Evolutionary conservation across 2,888 invertebrate species (phyloP).

Genomic region (Phania funesta): DNA sequence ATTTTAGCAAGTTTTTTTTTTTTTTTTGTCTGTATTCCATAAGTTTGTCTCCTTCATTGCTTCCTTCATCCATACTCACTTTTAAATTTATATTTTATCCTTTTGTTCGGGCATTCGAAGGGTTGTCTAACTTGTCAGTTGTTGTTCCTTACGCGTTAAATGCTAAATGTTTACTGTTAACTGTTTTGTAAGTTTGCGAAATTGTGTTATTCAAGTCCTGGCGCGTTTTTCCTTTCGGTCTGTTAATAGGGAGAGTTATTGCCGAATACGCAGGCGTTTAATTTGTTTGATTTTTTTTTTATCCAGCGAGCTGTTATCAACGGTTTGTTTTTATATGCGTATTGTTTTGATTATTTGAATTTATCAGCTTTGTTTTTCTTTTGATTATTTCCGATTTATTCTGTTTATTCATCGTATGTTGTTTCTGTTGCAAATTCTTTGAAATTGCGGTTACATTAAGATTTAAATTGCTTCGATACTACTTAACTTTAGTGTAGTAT

Average conservation of each 20-base stretch:
- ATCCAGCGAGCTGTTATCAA: constrained; percentile 16
- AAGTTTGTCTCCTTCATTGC: constrained; percentile 22
- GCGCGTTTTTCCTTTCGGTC: constrained; percentile 52
- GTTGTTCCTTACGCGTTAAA: constrained; percentile 55
- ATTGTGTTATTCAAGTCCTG: constrained; percentile 48
- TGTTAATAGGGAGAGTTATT: constrained; percentile 31
- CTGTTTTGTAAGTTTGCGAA: constrained; percentile 51
- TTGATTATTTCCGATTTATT: background rate
- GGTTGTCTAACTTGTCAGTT: constrained; percentile 39
- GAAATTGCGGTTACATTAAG: too few relatives aligned
- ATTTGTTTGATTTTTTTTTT: too few relatives aligned
- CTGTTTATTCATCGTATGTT: background rate
- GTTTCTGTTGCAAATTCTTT: too few relatives aligned
- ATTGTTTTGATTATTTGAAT: constrained; percentile 58
- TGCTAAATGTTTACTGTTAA: constrained; percentile 66
- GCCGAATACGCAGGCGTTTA: constrained; percentile 60
- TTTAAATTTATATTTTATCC: constrained; percentile 32
- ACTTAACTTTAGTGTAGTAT: too few relatives aligned
- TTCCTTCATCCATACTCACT: constrained; percentile 24
- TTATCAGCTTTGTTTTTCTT: constrained; percentile 32
- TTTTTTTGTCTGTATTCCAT: constrained; percentile 45
- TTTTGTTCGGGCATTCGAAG: constrained; percentile 34
- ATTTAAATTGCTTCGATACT: too few relatives aligned
- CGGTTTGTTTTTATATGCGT: constrained; percentile 57
- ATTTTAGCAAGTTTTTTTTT: background rate